Evolutionary conservation across 2,113 vertebrate genomes (phyloP).

Genomic region (Tetrax tetrax): DNA sequence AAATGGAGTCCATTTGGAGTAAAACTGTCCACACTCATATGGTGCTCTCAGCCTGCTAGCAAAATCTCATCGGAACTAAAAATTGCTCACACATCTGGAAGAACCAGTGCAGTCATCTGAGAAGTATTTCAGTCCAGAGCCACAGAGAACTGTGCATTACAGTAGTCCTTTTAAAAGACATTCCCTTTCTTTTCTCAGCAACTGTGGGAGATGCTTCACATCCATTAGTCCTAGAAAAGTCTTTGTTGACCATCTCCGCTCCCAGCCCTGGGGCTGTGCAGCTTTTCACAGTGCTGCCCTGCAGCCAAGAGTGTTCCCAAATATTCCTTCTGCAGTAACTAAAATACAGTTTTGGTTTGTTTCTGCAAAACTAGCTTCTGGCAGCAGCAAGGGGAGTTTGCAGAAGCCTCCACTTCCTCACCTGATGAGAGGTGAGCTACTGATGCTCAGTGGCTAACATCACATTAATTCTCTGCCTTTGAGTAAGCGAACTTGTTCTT

Average conservation of each 20-base stretch:
- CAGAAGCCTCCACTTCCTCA: not conserved
- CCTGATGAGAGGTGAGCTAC: not conserved
- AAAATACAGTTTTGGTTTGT: not conserved
- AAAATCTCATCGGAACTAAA: slow-evolving; percentile 31
- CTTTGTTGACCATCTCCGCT: not conserved
- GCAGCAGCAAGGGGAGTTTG: not conserved
- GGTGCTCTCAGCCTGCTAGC: not conserved
- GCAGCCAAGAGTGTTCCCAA: not conserved
- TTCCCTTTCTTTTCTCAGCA: not conserved
- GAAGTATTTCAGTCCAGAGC: not conserved
- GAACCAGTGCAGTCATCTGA: not conserved
- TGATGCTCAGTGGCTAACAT: not conserved
- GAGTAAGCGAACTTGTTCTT: not conserved
- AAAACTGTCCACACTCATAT: not conserved
- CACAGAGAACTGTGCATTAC: not conserved
- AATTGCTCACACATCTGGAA: slow-evolving; percentile 52
- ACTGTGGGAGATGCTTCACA: not conserved
- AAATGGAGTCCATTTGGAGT: not conserved
- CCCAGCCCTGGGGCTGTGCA: not conserved
- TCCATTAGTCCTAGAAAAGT: not conserved
- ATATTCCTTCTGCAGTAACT: not conserved
- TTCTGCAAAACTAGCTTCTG: not conserved
- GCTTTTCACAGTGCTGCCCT: not conserved
- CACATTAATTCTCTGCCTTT: not conserved
- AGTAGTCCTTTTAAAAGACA: not conserved